These are phyloP conservation scores for Rhadina sibilatrix DNA, from an alignment of 2,113 vertebrate species.

Conservation along the genomic window DNA sequence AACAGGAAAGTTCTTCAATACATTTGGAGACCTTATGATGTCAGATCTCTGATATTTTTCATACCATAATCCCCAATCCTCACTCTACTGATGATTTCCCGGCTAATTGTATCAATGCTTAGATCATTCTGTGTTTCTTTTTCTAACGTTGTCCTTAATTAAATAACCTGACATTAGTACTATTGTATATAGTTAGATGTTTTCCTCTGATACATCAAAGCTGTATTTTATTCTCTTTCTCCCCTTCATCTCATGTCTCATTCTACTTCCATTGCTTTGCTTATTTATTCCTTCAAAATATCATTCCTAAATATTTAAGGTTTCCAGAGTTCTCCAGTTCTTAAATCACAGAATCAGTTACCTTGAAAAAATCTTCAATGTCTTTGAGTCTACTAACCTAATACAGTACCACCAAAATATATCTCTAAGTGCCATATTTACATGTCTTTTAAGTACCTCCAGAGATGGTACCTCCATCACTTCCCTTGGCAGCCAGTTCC, in stretches of 20 bases:
- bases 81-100: neutral
- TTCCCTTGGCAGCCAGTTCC: neutral
- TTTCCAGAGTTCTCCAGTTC: neutral
- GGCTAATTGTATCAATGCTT: neutral
- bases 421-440: too few relatives aligned
- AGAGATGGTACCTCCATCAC: neutral
- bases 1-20: neutral
- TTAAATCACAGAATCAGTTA: neutral
- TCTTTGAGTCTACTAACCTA: neutral
- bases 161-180: neutral
- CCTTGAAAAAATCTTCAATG: neutral
- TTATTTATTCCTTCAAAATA: neutral
- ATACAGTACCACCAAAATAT: neutral
- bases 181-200: neutral
- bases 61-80: neutral
- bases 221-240: neutral
- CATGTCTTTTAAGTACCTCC: neutral
- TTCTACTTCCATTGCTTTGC: neutral
- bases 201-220: neutral
- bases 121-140: neutral
- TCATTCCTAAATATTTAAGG: neutral
- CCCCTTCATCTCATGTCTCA: neutral
- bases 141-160: neutral
- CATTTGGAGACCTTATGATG: neutral
- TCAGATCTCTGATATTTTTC: neutral